A percentile compares a stretch with the other conserved stretches of the same genome.
These are phyloP conservation scores for Drosophila parabipectinata DNA, from an alignment of 1,140 invertebrate genomes.

Conservation along the genomic window DNA sequence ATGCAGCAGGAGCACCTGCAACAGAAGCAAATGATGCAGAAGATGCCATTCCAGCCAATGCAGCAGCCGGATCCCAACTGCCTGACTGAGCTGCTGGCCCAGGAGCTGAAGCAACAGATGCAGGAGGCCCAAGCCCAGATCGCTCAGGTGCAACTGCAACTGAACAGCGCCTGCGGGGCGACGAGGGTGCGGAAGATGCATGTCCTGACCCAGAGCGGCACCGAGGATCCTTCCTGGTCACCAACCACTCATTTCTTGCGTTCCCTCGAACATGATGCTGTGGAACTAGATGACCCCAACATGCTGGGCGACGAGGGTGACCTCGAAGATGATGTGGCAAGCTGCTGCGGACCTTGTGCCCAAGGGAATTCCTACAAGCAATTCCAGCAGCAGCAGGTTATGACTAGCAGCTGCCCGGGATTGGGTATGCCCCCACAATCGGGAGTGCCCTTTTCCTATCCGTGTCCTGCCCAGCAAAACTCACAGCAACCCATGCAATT, in stretches of 20 bases:
- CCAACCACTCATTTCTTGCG: not conserved
- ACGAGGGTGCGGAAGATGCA: slow-evolving; percentile 19
- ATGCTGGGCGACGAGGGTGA: not conserved
- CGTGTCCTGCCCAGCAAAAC: not conserved
- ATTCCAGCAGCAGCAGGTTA: not conserved
- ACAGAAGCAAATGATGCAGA: not conserved
- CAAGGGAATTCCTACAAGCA: not conserved
- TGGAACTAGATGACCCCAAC: not conserved
- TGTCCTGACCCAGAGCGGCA: not conserved
- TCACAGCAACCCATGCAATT: not conserved
- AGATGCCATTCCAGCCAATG: not conserved
- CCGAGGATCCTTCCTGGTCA: not conserved
- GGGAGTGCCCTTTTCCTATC: not conserved
- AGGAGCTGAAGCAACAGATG: slow-evolving; percentile 57
- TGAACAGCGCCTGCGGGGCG: slow-evolving; percentile 26
- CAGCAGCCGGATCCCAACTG: slow-evolving; percentile 3
- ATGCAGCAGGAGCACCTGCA: slow-evolving; percentile 3
- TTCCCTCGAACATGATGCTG: not conserved
- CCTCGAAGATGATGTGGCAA: not conserved
- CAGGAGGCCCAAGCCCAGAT: slow-evolving; percentile 54
- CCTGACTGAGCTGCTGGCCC: slow-evolving; percentile 48
- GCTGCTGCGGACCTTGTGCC: not conserved
- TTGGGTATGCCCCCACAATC: not conserved
- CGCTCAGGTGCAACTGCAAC: slow-evolving; percentile 47
- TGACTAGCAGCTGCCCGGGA: not conserved